Evolutionary conservation across 2,797 vertebrate species (phyloP), one percentile per base, ranked within the genome.

Genomic region (Myotis planiceps): DNA sequence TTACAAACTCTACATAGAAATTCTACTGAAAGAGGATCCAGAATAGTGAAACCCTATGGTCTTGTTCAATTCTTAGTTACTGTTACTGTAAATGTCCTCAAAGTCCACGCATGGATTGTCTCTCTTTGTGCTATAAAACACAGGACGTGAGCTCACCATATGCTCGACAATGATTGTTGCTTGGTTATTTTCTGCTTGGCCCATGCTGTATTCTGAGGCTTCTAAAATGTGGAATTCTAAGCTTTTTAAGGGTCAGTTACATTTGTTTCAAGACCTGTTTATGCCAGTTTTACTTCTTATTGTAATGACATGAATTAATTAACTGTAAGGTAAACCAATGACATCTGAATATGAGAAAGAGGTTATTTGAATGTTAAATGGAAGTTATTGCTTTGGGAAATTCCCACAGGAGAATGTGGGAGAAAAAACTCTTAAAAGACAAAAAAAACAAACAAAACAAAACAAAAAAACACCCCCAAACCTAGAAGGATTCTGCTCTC

Each of bases 311-410:
- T 25, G 29, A 34, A 47, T 94, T 92, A 51, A 84, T 81, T 47
- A 88, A 81, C 76, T 23, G 4, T 53, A 88, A 85, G 55, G 49
- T 71, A 72, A 71, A 80, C 27, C 47, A 39, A 4, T 37, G 68
- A 47, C 0, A 3, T 82, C 51, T 53, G 82, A 51, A 53, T 19
- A 18, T 49, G 75, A 90, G 53, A 63, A 78, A 39, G 1, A 49
- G 32, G 45, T 82, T 93, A 71, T 81, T 82, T 84, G 27, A 60
- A 60, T 25, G 45, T 66, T 81, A 94, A 51, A 88, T 58, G 5
- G 9, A 79, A 89, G 58, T 18, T 53, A 79, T 32, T 39, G 27
- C 37, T 88, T 58, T 71, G 51, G 75, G 79, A 63, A 65, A 75
- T 23, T 42, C 79, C 45, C 58, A 37, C 4, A 45, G 45, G 14